Conservation (phyloP, 2,797 vertebrate species). For the Amblyopsis hoosieri region DNA sequence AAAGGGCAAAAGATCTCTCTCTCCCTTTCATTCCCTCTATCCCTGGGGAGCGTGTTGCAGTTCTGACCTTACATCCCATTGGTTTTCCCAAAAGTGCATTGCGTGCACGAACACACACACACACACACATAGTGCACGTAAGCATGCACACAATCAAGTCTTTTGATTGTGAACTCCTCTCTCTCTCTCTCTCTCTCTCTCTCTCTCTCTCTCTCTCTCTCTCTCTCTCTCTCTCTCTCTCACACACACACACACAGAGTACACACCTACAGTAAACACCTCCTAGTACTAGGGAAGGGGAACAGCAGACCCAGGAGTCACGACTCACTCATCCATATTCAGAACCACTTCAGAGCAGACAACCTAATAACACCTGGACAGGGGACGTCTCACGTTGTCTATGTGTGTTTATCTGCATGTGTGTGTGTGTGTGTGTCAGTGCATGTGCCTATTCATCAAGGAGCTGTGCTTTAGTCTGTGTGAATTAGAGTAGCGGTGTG, state of each 20-base stretch:
- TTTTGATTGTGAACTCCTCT: not conserved
- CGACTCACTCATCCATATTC: constrained; percentile 74
- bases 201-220: not conserved
- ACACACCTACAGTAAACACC: constrained; percentile 12
- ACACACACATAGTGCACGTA: constrained; percentile 3
- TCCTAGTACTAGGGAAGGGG: constrained; percentile 4
- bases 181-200: not conserved
- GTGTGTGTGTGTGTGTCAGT: constrained; percentile 4
- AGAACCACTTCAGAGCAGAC: constrained; percentile 54
- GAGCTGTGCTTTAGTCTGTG: not conserved
- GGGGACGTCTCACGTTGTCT: not conserved
- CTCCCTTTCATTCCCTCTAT: no score
- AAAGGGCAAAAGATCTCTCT: no score
- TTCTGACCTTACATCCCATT: no score
- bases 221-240: not conserved
- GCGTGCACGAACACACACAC: constrained; percentile 18
- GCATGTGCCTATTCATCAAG: not conserved
- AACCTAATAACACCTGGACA: constrained; percentile 55
- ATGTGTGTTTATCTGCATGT: constrained; percentile 8
- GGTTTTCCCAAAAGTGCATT: no score
- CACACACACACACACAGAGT: not conserved
- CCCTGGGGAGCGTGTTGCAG: no score
- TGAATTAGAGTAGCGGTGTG: not conserved
- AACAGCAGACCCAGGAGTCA: constrained; percentile 54
- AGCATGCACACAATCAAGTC: constrained; percentile 15